phyloP scores from a whole-genome alignment of 2,113 vertebrate species.

The Globicephala melas region DNA sequence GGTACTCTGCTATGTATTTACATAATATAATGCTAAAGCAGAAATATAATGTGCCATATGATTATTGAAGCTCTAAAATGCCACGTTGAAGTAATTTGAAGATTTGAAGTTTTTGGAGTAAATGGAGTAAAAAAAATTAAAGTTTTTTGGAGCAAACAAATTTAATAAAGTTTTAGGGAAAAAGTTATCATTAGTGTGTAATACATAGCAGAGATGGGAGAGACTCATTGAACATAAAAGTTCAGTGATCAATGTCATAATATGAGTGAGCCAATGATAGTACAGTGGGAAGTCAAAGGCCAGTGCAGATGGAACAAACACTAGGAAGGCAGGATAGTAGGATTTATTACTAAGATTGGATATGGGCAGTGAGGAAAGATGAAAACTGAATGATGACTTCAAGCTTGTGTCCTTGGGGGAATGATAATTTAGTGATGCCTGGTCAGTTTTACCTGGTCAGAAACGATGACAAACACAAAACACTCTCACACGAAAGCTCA shows the following conservation, averaged over 20 bases:
- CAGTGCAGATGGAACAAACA: background rate
- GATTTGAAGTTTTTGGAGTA: background rate
- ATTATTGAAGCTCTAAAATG: background rate
- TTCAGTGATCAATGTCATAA: background rate
- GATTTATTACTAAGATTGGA: background rate
- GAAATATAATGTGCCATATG: background rate
- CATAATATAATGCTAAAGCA: background rate
- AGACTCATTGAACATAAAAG: background rate
- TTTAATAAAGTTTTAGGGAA: background rate
- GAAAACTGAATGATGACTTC: background rate
- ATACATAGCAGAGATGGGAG: background rate
- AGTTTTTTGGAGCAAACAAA: background rate
- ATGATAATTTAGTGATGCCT: background rate
- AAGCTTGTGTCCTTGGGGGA: background rate
- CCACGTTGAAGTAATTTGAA: background rate
- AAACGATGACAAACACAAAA: background rate
- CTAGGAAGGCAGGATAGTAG: background rate
- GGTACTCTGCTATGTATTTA: background rate
- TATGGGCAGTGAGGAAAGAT: background rate
- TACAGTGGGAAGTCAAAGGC: background rate
- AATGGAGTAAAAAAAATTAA: background rate
- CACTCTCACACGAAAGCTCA: background rate
- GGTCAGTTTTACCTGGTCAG: background rate
- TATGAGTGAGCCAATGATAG: background rate
- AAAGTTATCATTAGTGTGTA: background rate